These are phyloP conservation scores for Cataglyphis cursor DNA, from an alignment of 2,888 invertebrate species.

Conservation along the genomic window DNA sequence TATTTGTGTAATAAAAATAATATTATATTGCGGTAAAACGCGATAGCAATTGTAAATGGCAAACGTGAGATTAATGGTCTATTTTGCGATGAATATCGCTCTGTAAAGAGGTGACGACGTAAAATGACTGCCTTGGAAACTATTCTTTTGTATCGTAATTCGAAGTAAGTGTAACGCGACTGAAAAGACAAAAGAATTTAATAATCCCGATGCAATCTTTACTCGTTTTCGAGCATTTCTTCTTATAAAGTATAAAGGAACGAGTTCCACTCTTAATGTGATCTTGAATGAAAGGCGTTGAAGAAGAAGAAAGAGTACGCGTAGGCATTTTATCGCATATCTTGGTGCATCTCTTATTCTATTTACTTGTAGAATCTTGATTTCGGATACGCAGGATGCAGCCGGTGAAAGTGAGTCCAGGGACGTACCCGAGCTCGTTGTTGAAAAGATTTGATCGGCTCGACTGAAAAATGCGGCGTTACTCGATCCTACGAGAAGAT, in stretches of 20 bases:
- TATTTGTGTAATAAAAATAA: neutral
- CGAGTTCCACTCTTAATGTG: constrained; percentile 36
- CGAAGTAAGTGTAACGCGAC: constrained; percentile 45
- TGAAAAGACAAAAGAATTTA: constrained; percentile 53
- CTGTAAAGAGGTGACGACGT: constrained; percentile 21
- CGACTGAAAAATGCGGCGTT: neutral
- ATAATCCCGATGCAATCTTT: constrained; percentile 48
- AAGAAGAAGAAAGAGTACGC: constrained; percentile 9
- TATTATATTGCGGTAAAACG: neutral
- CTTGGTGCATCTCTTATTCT: constrained; percentile 52
- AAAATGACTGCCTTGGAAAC: constrained; percentile 13
- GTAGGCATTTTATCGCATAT: constrained; percentile 9
- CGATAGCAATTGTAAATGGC: constrained; percentile 11
- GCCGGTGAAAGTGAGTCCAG: constrained; percentile 78
- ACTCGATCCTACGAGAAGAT: neutral
- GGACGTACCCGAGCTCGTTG: constrained; percentile 58
- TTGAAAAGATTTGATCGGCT: constrained; percentile 14
- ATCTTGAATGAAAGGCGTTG: constrained; percentile 29
- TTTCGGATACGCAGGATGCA: constrained; percentile 75
- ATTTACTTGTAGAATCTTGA: constrained; percentile 66
- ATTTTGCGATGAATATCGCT: neutral
- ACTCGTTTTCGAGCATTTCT: constrained; percentile 21
- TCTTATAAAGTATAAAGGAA: constrained; percentile 31
- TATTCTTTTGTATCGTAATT: constrained; percentile 21
- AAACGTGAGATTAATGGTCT: constrained; percentile 24